These are phyloP conservation scores for Uloborus diversus DNA, from an alignment of 1,140 invertebrate genomes.

Conservation along the genomic window DNA sequence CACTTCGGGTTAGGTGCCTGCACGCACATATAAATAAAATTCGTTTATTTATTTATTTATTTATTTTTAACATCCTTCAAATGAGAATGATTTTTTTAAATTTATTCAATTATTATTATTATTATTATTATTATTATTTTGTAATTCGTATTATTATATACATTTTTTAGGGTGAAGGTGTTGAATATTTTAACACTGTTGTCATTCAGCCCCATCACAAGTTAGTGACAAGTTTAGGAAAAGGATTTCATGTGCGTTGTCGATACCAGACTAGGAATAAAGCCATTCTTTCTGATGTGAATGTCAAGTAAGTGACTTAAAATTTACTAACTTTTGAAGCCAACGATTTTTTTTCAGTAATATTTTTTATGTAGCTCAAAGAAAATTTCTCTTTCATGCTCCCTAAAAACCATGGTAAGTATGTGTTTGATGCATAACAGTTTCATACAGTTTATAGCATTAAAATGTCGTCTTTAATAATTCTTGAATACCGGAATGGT, in stretches of 20 bases:
- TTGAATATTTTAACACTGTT: slow-evolving; percentile 93
- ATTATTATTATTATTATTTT: background rate
- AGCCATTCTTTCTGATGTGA: slow-evolving; percentile 70
- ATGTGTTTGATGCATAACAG: no score
- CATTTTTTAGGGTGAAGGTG: slow-evolving; percentile 77
- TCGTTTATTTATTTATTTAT: no score
- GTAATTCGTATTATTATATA: background rate
- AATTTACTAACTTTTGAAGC: background rate
- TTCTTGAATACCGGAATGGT: no score
- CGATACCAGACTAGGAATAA: slow-evolving; percentile 80
- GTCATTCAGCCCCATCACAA: slow-evolving; percentile 90
- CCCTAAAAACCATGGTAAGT: no score
- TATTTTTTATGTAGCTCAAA: no score
- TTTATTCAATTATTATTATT: background rate
- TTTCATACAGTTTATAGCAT: no score
- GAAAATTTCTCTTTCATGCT: no score
- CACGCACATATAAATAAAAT: no score
- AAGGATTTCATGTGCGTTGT: slow-evolving; percentile 88
- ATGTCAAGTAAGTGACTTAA: slow-evolving; percentile 69
- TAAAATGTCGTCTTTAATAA: no score
- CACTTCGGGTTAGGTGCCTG: no score
- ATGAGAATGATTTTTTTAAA: no score
- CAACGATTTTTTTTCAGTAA: background rate
- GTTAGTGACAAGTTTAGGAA: slow-evolving; percentile 87
- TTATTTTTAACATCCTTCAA: no score